These are phyloP conservation scores for Oceanites oceanicus DNA, from an alignment of 2,113 vertebrate species.

Conservation along the genomic window DNA sequence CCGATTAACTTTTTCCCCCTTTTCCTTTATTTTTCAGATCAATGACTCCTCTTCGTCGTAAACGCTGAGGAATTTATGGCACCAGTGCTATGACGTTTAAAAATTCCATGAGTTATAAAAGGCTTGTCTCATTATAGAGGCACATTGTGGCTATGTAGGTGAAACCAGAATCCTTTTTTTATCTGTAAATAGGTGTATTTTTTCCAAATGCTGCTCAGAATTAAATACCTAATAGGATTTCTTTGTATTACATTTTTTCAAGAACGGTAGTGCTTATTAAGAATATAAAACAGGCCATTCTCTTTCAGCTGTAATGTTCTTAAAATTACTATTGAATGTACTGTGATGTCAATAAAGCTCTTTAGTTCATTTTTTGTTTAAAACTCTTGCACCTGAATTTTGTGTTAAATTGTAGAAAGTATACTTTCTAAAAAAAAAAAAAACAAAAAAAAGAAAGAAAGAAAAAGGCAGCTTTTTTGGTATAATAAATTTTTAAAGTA, in stretches of 20 bases:
- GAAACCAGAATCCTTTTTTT: conserved; percentile 84
- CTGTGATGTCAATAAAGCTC: conserved; percentile 89
- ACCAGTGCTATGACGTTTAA: conserved; percentile 85
- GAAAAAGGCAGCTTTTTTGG: conserved; percentile 73
- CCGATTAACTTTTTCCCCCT: conserved; percentile 48
- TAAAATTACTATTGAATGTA: conserved; percentile 89
- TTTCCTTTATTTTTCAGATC: conserved; percentile 89
- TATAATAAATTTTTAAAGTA: conserved; percentile 73
- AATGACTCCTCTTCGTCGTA: conserved; percentile 87
- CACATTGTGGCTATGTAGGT: conserved; percentile 95
- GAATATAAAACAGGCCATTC: conserved; percentile 79
- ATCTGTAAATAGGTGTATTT: conserved; percentile 93
- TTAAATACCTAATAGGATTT: conserved; percentile 84
- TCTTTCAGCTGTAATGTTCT: conserved; percentile 93
- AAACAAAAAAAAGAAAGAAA: background rate
- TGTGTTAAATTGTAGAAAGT: conserved; percentile 72
- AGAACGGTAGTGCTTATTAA: conserved; percentile 82
- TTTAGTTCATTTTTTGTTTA: conserved; percentile 84
- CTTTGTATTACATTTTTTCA: conserved; percentile 85
- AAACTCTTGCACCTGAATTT: conserved; percentile 81
- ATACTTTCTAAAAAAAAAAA: conserved; percentile 36
- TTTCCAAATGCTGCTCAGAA: conserved; percentile 89
- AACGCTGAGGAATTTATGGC: conserved; percentile 89
- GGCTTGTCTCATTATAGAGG: conserved; percentile 99
- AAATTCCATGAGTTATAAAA: conserved; percentile 99